Percentiles rank a stretch among this genome's conserved stretches.
These are phyloP conservation scores for Xylocopa sonorina DNA, from an alignment of 1,140 invertebrate species.

Conservation along the genomic window DNA sequence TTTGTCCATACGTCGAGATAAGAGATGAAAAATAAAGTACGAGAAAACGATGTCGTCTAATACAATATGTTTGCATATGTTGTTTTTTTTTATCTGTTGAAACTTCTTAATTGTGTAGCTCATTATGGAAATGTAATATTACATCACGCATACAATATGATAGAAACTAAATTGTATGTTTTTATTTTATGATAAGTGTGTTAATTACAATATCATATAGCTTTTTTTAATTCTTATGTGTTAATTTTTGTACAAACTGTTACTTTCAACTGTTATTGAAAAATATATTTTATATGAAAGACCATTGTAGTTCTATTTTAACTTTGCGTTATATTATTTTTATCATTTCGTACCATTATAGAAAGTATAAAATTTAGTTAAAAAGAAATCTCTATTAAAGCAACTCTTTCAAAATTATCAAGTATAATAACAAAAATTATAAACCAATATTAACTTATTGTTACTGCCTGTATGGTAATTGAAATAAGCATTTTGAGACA, in stretches of 20 bases:
- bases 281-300: not conserved
- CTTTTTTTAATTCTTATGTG: not conserved
- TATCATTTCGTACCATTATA: not conserved
- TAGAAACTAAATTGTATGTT: not conserved
- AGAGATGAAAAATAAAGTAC: conserved; percentile 23
- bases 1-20: conserved; percentile 19
- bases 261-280: not conserved
- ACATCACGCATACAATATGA: not conserved
- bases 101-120: not conserved
- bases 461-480: conserved; percentile 15
- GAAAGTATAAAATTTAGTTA: not conserved
- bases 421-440: not conserved
- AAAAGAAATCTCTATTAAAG: not conserved
- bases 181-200: not conserved
- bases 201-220: not conserved
- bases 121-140: not conserved
- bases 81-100: not conserved
- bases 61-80: conserved; percentile 22
- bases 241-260: not conserved
- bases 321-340: not conserved
- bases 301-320: not conserved
- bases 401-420: conserved; percentile 22
- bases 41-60: not conserved
- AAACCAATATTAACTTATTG: conserved; percentile 8
- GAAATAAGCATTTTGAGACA: conserved; percentile 49